Base-by-base conservation (phyloP, 2,797 vertebrate genomes). In the Gobio occitaniae region DNA sequence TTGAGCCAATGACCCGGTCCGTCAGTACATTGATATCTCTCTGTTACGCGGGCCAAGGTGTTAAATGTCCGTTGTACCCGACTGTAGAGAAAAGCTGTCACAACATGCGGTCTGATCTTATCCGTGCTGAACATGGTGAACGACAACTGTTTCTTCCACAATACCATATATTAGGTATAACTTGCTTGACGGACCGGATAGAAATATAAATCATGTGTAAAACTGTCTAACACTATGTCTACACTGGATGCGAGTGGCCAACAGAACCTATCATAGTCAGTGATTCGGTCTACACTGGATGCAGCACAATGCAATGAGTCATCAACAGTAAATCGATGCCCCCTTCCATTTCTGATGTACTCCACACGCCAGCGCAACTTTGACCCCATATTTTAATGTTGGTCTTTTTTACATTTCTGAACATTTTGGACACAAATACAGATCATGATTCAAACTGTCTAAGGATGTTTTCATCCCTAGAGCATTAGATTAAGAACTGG, bases 11-110 rank as follows among this genome's bases (percentile, higher is more conserved):
- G 86, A 81, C 77, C 63, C 56, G n/a, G 78, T 86, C 82, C 50
- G 77, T 80, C 75, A 80, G 61, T 68, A 82, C 65, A 84, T 48
- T 81, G 25, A 87, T 86, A 79, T 84, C 44, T 61, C 61, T 79
- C 29, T 70, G 65, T 71, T 41, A 25, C 5, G 3, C 54, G 52
- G 76, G 16, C 77, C 78, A 44, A 48, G 66, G 72, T 77, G 82
- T 89, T 80, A 82, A 87, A 87, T 80, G 61, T 76, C 77, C 15
- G 6, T 74, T 82, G 83, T 78, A 44, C 69, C 44, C 47, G 6
- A 82, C 69, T 81, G 72, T 47, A 86, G 59, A 83, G 84, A 85
- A 63, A 88, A 74, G 47, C 78, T 89, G 87, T 89, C 88, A 89
- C 72, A 88, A 86, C 87, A 84, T 52, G 50, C 12, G 19, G 75